Percentiles rank a stretch among this genome's conserved stretches.
These are phyloP conservation scores for Drosophila pruinosa DNA, from an alignment of 1,140 invertebrate genomes.

Conservation along the genomic window DNA sequence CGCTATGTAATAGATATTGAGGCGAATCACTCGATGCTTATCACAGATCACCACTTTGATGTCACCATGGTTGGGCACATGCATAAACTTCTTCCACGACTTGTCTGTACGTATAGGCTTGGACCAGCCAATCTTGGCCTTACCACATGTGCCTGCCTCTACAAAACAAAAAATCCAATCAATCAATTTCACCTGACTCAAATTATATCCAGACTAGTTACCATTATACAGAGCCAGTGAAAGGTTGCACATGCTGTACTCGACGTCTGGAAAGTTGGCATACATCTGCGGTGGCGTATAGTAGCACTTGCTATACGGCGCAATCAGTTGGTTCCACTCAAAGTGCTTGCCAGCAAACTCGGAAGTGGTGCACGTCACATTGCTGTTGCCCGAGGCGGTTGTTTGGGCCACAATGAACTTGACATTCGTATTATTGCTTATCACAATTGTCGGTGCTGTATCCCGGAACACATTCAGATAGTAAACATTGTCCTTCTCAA, in stretches of 20 bases:
- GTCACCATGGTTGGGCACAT: conserved; percentile 87
- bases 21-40: conserved; percentile 69
- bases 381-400: conserved; percentile 68
- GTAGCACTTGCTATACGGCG: conserved; percentile 62
- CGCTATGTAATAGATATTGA: conserved; percentile 75
- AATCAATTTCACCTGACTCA: not conserved
- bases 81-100: conserved; percentile 87
- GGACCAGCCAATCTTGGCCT: conserved; percentile 83
- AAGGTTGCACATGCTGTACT: conserved; percentile 72
- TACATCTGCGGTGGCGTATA: conserved; percentile 80
- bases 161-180: not conserved
- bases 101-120: conserved; percentile 82
- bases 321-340: conserved; percentile 71
- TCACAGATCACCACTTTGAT: conserved; percentile 87
- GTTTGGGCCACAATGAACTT: conserved; percentile 76
- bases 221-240: conserved; percentile 64
- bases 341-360: conserved; percentile 73
- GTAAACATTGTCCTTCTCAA: conserved; percentile 70
- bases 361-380: conserved; percentile 63
- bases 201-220: conserved; percentile 20
- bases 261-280: conserved; percentile 76
- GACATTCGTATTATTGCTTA: conserved; percentile 72
- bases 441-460: conserved; percentile 56
- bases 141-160: conserved; percentile 20
- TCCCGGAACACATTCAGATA: conserved; percentile 73